phyloP scores from a whole-genome alignment of 2,888 invertebrate genomes.

The Caenorhabditis afra region DNA sequence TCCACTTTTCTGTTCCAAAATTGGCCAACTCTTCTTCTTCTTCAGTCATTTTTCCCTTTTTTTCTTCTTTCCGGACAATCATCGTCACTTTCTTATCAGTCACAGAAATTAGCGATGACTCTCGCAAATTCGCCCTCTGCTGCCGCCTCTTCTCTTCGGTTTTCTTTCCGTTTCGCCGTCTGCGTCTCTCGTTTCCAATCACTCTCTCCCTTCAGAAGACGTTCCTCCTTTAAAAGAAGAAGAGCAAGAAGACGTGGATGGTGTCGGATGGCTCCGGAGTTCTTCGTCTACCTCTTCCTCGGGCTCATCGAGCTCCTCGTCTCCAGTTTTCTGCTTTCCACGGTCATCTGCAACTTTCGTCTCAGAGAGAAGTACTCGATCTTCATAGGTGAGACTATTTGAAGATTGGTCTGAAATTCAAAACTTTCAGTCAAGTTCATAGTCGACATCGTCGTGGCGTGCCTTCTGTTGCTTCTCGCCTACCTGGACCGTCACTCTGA shows the following conservation, averaged over 20 bases:
- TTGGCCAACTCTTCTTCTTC: neutral
- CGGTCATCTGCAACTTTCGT: slow-evolving; percentile 42
- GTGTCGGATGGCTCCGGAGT: slow-evolving; percentile 40
- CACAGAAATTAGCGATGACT: slow-evolving; percentile 5
- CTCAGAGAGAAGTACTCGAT: slow-evolving; percentile 64
- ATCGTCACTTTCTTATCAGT: slow-evolving; percentile 13
- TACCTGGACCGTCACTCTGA: slow-evolving; percentile 48
- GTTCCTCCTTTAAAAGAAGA: no score
- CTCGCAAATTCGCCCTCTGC: neutral
- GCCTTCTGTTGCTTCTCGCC: slow-evolving; percentile 55
- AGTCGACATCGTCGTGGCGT: slow-evolving; percentile 62
- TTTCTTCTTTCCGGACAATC: neutral
- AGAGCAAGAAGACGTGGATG: no score
- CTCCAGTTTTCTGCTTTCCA: slow-evolving; percentile 54
- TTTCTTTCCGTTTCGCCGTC: slow-evolving; percentile 1
- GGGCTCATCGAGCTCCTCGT: slow-evolving; percentile 48
- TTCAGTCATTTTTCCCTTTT: neutral
- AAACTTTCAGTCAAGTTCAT: slow-evolving; percentile 64
- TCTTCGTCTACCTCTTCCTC: slow-evolving; percentile 59
- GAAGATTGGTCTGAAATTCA: neutral
- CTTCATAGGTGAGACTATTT: slow-evolving; percentile 50
- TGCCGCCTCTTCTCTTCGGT: slow-evolving; percentile 3
- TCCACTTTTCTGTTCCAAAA: neutral
- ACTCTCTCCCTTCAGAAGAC: neutral
- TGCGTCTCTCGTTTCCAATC: neutral